phyloP scores from a whole-genome alignment of 2,888 invertebrate species.

The Phalera bucephala region DNA sequence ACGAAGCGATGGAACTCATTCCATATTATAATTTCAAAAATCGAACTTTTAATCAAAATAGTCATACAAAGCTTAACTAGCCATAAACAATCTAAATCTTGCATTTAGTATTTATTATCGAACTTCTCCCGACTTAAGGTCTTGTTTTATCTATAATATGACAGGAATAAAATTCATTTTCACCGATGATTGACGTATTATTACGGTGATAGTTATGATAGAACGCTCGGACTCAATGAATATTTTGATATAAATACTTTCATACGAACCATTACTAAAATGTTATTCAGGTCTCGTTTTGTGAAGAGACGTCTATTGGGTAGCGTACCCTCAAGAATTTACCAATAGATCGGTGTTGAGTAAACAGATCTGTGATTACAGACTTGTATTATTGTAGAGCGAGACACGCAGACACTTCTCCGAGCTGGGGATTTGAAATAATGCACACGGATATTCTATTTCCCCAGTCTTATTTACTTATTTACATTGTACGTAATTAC shows the following conservation, averaged over 20 bases:
- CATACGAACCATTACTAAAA: no score
- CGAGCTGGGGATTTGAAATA: not conserved
- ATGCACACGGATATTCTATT: not conserved
- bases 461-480: not conserved
- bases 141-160: no score
- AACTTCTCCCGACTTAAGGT: no score
- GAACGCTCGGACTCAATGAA: no score
- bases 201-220: no score
- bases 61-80: no score
- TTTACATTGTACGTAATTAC: no score
- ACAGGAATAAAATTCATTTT: no score
- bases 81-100: no score
- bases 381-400: conserved; percentile 9
- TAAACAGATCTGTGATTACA: conserved; percentile 64
- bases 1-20: conserved; percentile 36
- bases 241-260: conserved; percentile 1
- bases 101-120: no score
- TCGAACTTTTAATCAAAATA: conserved; percentile 24
- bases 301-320: conserved; percentile 60
- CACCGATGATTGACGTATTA: no score
- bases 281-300: conserved; percentile 66
- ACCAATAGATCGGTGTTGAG: conserved; percentile 64
- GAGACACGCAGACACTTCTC: not conserved
- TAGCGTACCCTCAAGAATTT: conserved; percentile 63
- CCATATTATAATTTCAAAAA: conserved; percentile 33